Conservation (phyloP, 2,888 invertebrate species). For the Carabus problematicus region DNA sequence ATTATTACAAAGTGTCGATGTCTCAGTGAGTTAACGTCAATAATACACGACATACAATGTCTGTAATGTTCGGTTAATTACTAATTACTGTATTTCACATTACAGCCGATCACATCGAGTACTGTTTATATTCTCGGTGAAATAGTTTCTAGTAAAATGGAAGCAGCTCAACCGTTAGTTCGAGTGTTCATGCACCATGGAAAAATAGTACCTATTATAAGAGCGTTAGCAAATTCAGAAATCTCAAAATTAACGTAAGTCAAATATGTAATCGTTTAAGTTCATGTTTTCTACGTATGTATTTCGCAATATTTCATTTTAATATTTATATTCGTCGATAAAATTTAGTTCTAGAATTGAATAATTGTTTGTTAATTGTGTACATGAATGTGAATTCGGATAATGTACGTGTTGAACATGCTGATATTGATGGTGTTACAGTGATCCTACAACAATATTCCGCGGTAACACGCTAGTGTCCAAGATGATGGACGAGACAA, state of each 20-base stretch:
- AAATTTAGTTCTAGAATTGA: background rate
- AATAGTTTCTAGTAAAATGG: slow-evolving; percentile 84
- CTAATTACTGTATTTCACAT: slow-evolving; percentile 44
- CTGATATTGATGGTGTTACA: slow-evolving; percentile 55
- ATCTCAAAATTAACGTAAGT: slow-evolving; percentile 89
- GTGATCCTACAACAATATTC: slow-evolving; percentile 91
- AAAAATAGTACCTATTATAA: slow-evolving; percentile 84
- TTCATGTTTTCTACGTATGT: slow-evolving; percentile 23
- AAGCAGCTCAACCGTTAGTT: slow-evolving; percentile 88
- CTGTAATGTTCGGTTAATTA: background rate
- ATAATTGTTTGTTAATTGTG: slow-evolving; percentile 12
- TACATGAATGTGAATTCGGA: background rate
- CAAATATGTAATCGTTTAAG: slow-evolving; percentile 25
- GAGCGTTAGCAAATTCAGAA: slow-evolving; percentile 83
- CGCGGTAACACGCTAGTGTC: slow-evolving; percentile 91
- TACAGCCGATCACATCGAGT: slow-evolving; percentile 78
- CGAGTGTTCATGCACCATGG: slow-evolving; percentile 86
- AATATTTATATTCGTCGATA: background rate
- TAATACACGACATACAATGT: background rate
- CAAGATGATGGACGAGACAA: slow-evolving; percentile 95
- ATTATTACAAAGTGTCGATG: slow-evolving; percentile 74
- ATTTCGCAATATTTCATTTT: background rate
- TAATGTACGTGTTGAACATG: background rate
- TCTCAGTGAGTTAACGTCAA: slow-evolving; percentile 62
- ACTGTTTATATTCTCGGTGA: slow-evolving; percentile 87